Evolutionary conservation across 1,140 invertebrate genomes (phyloP).

Genomic region (Subanguina moxae): DNA sequence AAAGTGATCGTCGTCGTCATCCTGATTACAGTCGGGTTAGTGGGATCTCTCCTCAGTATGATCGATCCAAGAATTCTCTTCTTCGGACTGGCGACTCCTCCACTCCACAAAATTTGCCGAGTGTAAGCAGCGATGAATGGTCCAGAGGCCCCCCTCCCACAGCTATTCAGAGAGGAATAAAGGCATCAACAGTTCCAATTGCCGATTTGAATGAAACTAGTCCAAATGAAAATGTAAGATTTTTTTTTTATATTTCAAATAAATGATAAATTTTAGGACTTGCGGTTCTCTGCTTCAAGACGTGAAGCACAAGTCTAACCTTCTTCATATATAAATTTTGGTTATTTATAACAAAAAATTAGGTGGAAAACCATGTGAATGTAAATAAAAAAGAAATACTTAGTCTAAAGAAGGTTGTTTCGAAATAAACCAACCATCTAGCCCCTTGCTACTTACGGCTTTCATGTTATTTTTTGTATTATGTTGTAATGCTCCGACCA

Average conservation of each 20-base stretch:
- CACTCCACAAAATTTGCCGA: not conserved
- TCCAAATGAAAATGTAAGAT: not conserved
- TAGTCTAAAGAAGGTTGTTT: too few species aligned
- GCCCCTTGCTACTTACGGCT: too few species aligned
- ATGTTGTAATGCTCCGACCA: too few species aligned
- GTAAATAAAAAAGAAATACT: too few species aligned
- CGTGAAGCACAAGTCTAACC: constrained; percentile 3
- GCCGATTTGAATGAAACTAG: constrained; percentile 2
- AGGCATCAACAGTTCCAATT: not conserved
- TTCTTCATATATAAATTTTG: not conserved
- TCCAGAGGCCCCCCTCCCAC: not conserved
- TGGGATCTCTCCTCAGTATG: too few species aligned
- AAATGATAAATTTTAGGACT: not conserved
- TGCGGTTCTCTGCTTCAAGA: constrained; percentile 1
- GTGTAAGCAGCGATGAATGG: not conserved
- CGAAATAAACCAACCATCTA: too few species aligned
- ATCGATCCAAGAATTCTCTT: not conserved
- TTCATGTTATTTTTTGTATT: too few species aligned
- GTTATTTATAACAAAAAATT: too few species aligned
- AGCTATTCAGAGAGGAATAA: not conserved
- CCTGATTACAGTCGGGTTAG: not conserved
- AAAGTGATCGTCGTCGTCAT: not conserved
- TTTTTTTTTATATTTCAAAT: not conserved
- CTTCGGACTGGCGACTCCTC: not conserved
- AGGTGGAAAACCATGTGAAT: too few species aligned